Evolutionary conservation across 2,113 vertebrate species (phyloP).

Genomic region (Bombycilla garrulus): DNA sequence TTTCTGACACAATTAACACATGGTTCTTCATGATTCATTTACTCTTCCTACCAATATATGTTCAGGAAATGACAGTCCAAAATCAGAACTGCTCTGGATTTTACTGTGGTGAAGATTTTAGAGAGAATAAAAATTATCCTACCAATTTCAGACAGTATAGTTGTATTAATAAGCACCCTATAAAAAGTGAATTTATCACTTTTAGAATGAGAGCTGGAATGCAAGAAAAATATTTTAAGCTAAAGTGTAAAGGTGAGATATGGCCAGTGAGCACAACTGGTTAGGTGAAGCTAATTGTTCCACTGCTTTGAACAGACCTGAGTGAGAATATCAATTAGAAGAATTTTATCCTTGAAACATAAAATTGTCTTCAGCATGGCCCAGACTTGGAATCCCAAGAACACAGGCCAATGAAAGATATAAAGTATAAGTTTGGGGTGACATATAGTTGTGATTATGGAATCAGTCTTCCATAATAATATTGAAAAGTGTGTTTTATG

Average conservation of each 20-base stretch:
- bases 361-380: neutral
- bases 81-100: neutral
- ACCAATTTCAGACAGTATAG: neutral
- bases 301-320: neutral
- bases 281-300: neutral
- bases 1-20: constrained; percentile 41
- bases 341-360: neutral
- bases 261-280: neutral
- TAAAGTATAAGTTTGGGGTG: neutral
- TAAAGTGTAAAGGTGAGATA: neutral
- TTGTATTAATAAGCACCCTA: neutral
- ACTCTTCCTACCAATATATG: neutral
- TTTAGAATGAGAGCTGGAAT: neutral
- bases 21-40: constrained; percentile 12
- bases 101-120: neutral
- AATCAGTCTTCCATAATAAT: neutral
- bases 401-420: neutral
- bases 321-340: neutral
- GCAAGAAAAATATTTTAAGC: neutral
- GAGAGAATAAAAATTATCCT: neutral
- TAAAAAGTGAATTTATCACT: neutral
- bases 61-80: neutral
- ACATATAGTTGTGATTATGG: neutral
- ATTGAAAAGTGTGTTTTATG: neutral
- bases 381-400: neutral